phyloP scores from a whole-genome alignment of 1,140 invertebrate genomes.

The Bombus pascuorum region DNA sequence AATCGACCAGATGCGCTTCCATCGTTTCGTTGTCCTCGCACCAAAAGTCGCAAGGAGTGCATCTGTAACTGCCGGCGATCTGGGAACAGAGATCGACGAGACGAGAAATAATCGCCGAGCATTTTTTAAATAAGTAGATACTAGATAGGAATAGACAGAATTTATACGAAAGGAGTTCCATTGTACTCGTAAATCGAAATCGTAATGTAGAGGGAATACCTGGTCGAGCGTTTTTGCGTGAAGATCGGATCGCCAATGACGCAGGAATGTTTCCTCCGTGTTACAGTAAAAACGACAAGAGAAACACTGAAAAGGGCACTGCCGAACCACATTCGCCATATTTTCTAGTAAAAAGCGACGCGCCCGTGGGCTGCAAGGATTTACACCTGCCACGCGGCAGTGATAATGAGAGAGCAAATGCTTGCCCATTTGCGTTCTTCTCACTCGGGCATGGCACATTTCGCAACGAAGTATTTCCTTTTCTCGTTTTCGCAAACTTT shows the following conservation, averaged over 20 bases:
- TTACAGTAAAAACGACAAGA: conserved; percentile 94
- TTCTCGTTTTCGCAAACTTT: conserved; percentile 82
- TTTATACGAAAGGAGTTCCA: too few species aligned
- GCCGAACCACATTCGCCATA: conserved; percentile 88
- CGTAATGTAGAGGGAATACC: conserved; percentile 1
- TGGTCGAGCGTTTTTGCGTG: conserved; percentile 83
- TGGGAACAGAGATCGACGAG: not conserved
- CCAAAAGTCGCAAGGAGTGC: conserved; percentile 89
- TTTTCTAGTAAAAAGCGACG: conserved; percentile 88
- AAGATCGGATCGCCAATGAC: conserved; percentile 87
- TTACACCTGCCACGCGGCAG: conserved; percentile 85
- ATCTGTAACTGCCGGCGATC: conserved; percentile 86
- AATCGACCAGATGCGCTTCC: conserved; percentile 86
- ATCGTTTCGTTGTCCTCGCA: conserved; percentile 86
- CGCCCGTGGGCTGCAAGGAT: conserved; percentile 81
- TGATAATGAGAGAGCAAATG: conserved; percentile 93
- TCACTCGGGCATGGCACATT: conserved; percentile 87
- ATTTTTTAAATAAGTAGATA: not conserved
- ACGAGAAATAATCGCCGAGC: not conserved
- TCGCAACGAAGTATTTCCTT: conserved; percentile 85
- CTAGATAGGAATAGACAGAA: too few species aligned
- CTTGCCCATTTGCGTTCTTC: conserved; percentile 88
- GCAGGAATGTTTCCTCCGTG: conserved; percentile 87
- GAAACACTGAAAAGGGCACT: conserved; percentile 92
- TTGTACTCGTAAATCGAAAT: too few species aligned